Conservation (phyloP, 2,888 invertebrate genomes). For the Phasia obesa region DNA sequence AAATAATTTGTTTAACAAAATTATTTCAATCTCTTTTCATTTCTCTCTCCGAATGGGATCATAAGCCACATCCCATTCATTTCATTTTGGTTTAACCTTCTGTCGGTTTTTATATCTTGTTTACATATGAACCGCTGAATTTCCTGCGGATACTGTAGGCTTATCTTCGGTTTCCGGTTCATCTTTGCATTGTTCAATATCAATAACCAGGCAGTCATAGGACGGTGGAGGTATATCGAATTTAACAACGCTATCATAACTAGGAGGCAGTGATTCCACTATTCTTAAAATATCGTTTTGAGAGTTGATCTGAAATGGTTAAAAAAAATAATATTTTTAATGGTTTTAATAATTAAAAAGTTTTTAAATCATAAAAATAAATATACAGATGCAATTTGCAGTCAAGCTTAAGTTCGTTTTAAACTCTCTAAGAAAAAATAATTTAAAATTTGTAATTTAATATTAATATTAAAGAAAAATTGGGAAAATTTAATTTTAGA, state of each 20-base stretch:
- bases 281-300: conserved; percentile 81
- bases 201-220: conserved; percentile 81
- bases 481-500: too few species aligned
- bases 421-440: too few species aligned
- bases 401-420: too few species aligned
- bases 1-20: conserved; percentile 67
- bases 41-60: conserved; percentile 67
- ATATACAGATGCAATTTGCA: too few species aligned
- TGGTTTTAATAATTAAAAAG: not conserved
- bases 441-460: too few species aligned
- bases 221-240: conserved; percentile 82
- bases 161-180: conserved; percentile 73
- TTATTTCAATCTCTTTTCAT: conserved; percentile 69
- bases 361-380: too few species aligned
- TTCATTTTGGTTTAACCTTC: not conserved
- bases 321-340: not conserved
- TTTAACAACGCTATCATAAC: conserved; percentile 82
- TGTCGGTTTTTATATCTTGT: not conserved
- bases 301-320: conserved; percentile 78
- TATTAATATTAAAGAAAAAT: too few species aligned
- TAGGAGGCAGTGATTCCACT: conserved; percentile 82
- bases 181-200: conserved; percentile 79
- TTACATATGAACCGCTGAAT: conserved; percentile 77
- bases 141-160: conserved; percentile 57
- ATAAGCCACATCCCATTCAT: conserved; percentile 26